Percentiles rank a stretch among this genome's conserved stretches.
Conservation (phyloP, 2,113 vertebrate species). For the Equus quagga region DNA sequence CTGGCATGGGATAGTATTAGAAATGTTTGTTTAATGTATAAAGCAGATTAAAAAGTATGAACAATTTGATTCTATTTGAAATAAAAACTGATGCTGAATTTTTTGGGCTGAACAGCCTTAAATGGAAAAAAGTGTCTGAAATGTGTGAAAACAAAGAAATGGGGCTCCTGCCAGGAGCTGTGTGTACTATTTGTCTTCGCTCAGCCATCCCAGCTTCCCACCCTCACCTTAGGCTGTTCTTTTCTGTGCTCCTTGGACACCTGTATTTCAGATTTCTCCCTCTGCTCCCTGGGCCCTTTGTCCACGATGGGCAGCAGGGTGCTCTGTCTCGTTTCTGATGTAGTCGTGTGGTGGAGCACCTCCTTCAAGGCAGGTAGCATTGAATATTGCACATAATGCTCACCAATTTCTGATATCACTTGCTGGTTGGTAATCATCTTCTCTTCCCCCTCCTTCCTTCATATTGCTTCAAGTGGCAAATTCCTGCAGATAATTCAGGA, state of each 20-base stretch:
- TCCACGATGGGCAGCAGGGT: not conserved
- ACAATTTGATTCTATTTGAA: not conserved
- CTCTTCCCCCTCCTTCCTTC: not conserved
- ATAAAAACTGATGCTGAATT: not conserved
- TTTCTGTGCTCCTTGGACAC: not conserved
- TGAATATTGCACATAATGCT: not conserved
- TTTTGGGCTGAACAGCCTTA: not conserved
- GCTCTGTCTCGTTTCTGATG: not conserved
- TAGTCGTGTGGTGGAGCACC: not conserved
- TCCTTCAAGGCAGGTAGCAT: not conserved
- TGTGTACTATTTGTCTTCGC: not conserved
- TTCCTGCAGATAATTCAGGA: constrained; percentile 5
- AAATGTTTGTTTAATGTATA: not conserved
- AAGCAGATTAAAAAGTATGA: constrained; percentile 17
- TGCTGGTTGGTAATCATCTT: not conserved
- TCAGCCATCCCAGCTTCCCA: not conserved
- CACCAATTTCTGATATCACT: not conserved
- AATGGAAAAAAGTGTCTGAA: not conserved
- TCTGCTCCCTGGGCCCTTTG: not conserved
- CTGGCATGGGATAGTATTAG: not conserved
- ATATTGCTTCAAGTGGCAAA: constrained; percentile 9
- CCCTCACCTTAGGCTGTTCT: not conserved
- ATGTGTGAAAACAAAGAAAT: not conserved
- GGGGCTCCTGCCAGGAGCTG: not conserved
- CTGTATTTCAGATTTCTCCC: not conserved